phyloP scores from a whole-genome alignment of 35 echinoderm and acorn worm genomes.

The Strongylocentrotus purpuratus region DNA sequence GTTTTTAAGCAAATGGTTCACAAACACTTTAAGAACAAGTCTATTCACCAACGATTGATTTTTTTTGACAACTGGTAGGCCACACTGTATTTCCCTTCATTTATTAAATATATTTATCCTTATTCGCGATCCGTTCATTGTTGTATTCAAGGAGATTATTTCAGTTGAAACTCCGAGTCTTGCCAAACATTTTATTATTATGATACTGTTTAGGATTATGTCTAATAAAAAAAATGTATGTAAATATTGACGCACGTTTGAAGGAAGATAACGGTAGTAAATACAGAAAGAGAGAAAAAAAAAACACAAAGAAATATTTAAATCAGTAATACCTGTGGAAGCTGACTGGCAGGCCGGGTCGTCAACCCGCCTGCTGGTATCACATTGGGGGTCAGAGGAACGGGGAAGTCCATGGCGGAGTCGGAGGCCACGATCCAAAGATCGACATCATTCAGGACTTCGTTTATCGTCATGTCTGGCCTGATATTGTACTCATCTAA shows the following conservation, averaged over 20 bases:
- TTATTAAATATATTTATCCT: too few species aligned
- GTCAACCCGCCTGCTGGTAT: conserved; percentile 43
- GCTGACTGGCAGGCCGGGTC: not conserved
- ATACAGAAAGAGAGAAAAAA: not conserved
- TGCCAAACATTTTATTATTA: too few species aligned
- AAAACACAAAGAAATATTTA: not conserved
- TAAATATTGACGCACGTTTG: too few species aligned
- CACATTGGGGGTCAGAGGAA: conserved; percentile 49
- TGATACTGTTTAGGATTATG: too few species aligned
- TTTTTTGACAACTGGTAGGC: too few species aligned
- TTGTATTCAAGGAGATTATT: too few species aligned
- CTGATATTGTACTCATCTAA: not conserved
- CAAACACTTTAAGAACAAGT: too few species aligned
- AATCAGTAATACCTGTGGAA: not conserved
- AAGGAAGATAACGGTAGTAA: not conserved
- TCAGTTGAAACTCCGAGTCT: too few species aligned
- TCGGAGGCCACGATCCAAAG: conserved; percentile 26
- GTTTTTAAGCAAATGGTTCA: not conserved
- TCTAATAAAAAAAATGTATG: too few species aligned
- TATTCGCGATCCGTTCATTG: too few species aligned
- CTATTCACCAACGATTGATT: too few species aligned
- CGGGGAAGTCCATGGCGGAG: conserved; percentile 31
- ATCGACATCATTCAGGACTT: not conserved
- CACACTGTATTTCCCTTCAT: too few species aligned
- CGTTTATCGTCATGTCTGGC: not conserved